Conservation (phyloP, 2,113 vertebrate species). For the Chionomys nivalis region DNA sequence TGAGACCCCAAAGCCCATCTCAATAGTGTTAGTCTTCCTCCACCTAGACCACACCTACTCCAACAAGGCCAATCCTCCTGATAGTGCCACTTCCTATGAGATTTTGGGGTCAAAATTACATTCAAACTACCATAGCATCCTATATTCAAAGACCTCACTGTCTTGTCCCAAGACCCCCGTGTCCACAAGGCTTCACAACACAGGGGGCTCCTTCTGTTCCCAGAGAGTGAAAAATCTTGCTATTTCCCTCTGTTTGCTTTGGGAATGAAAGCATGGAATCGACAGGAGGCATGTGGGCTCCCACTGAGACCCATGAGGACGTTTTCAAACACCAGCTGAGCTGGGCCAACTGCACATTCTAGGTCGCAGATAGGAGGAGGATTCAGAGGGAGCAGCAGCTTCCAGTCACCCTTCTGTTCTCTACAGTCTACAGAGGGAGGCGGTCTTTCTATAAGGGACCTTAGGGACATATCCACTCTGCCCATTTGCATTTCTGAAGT, state of each 20-base stretch:
- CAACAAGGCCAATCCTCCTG: background rate
- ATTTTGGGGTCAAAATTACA: background rate
- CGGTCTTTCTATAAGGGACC: background rate
- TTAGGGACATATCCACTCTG: background rate
- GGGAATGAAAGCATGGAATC: conserved; percentile 25
- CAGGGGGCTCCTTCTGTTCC: background rate
- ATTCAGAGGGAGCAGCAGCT: background rate
- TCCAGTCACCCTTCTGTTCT: background rate
- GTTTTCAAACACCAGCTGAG: conserved; percentile 36
- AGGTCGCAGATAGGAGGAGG: background rate
- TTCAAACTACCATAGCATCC: background rate
- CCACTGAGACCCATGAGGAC: background rate
- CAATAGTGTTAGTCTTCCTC: background rate
- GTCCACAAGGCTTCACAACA: background rate
- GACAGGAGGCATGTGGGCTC: background rate
- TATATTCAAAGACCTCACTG: background rate
- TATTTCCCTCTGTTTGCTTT: conserved; percentile 39
- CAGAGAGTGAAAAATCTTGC: conserved; percentile 16
- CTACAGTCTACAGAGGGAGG: background rate
- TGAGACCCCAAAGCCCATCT: background rate
- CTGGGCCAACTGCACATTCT: background rate
- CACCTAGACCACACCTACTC: background rate
- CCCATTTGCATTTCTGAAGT: background rate
- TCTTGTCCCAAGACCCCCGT: background rate
- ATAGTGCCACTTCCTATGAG: background rate